Evolutionary conservation across 1,140 invertebrate genomes (phyloP).

Genomic region (Frieseomelitta varia): DNA sequence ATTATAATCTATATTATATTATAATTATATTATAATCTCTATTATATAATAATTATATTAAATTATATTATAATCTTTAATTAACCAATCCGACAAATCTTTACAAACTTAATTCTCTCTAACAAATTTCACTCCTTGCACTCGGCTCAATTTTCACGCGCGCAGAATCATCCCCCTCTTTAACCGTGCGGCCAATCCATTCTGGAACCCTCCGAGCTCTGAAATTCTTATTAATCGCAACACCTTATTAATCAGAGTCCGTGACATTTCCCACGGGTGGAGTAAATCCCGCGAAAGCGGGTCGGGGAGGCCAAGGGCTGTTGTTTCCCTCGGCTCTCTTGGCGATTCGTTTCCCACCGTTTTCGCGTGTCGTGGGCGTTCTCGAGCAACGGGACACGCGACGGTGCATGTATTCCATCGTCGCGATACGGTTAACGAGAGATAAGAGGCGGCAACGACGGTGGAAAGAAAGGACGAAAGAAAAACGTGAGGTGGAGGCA

Average conservation of each 20-base stretch:
- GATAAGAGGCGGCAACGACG: constrained; percentile 45
- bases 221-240: neutral
- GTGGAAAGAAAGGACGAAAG: constrained; percentile 47
- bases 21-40: no score
- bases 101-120: no score
- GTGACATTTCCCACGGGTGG: neutral
- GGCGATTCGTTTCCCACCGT: neutral
- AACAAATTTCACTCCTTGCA: no score
- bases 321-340: neutral
- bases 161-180: no score
- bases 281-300: neutral
- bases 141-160: no score
- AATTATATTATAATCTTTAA: no score
- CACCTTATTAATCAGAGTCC: neutral
- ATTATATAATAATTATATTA: no score
- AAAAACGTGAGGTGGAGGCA: constrained; percentile 32
- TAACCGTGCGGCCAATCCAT: no score
- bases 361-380: neutral
- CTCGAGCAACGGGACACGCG: constrained; percentile 52
- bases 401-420: constrained; percentile 59
- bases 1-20: no score
- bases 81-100: no score
- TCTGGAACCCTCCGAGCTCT: no score
- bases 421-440: constrained; percentile 47
- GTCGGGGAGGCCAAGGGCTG: no score